Evolutionary conservation across 2,888 invertebrate genomes (phyloP).

Genomic region (Arrhopalites spinosus): DNA sequence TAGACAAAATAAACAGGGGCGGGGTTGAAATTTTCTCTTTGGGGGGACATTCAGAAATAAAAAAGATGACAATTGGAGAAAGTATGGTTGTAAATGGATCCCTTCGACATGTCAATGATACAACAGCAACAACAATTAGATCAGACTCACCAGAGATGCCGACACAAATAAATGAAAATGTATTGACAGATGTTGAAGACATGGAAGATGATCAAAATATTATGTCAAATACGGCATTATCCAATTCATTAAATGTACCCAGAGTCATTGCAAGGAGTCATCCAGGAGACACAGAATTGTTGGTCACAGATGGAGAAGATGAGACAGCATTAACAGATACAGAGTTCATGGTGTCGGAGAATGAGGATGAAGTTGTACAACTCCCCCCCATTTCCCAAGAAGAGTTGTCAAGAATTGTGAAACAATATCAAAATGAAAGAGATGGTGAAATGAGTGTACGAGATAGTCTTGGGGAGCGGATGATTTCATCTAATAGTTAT

Average conservation of each 20-base stretch:
- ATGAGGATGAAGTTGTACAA: slow-evolving; percentile 41
- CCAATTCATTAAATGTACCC: slow-evolving; percentile 12
- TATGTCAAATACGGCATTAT: neutral
- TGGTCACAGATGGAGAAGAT: slow-evolving; percentile 7
- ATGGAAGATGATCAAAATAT: slow-evolving; percentile 56
- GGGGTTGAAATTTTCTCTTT: neutral
- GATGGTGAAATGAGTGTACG: slow-evolving; percentile 46
- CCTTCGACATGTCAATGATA: slow-evolving; percentile 40
- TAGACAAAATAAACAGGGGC: no score
- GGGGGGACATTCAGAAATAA: neutral
- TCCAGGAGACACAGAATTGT: no score
- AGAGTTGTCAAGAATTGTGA: slow-evolving; percentile 42
- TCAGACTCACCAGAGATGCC: slow-evolving; percentile 40
- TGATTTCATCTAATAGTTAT: slow-evolving; percentile 29
- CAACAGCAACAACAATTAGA: neutral
- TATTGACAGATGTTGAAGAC: slow-evolving; percentile 65
- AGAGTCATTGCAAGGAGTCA: neutral
- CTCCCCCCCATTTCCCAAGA: neutral
- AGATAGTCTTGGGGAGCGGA: slow-evolving; percentile 44
- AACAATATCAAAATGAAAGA: slow-evolving; percentile 38
- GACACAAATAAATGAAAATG: slow-evolving; percentile 58
- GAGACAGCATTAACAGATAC: slow-evolving; percentile 50
- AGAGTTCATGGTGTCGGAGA: slow-evolving; percentile 43
- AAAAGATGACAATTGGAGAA: slow-evolving; percentile 50
- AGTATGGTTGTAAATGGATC: slow-evolving; percentile 50